A percentile compares a stretch with the other conserved stretches of the same genome.
Evolutionary conservation across 1,140 invertebrate genomes (phyloP).

Genomic region (Cydia strobilella): DNA sequence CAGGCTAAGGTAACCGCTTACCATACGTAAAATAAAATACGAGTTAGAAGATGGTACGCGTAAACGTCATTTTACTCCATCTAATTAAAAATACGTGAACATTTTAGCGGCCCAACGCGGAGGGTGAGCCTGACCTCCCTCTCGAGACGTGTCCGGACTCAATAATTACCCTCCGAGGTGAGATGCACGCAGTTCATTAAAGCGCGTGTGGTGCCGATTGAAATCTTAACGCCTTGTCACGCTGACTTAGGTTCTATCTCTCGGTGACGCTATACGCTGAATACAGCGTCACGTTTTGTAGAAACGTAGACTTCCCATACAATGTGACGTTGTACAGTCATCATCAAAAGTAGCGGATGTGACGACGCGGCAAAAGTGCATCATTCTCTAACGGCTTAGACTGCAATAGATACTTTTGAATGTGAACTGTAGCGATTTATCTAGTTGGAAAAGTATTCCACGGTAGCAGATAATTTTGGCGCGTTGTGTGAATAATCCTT

Average conservation of each 20-base stretch:
- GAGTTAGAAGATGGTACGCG: too few relatives aligned
- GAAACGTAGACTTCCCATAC: not conserved
- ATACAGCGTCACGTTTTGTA: too few relatives aligned
- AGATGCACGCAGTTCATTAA: constrained; percentile 68
- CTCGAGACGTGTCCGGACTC: constrained; percentile 65
- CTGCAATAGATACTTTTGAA: too few relatives aligned
- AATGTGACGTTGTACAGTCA: not conserved
- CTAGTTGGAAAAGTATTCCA: too few relatives aligned
- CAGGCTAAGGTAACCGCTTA: too few relatives aligned
- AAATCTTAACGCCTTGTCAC: constrained; percentile 20
- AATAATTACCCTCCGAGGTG: constrained; percentile 57
- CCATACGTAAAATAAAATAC: too few relatives aligned
- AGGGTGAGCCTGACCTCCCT: constrained; percentile 62
- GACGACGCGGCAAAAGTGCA: too few relatives aligned
- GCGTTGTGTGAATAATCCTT: too few relatives aligned
- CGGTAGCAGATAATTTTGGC: too few relatives aligned
- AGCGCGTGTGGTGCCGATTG: constrained; percentile 40
- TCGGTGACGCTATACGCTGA: not conserved
- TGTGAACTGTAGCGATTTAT: too few relatives aligned
- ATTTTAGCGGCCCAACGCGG: constrained; percentile 45
- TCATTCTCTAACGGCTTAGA: too few relatives aligned
- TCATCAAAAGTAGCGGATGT: too few relatives aligned
- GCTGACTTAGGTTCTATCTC: not conserved
- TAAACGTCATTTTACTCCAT: not conserved
- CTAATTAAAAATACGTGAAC: constrained; percentile 22